phyloP scores from a whole-genome alignment of 1,140 invertebrate species.

The Macrobrachium nipponense region DNA sequence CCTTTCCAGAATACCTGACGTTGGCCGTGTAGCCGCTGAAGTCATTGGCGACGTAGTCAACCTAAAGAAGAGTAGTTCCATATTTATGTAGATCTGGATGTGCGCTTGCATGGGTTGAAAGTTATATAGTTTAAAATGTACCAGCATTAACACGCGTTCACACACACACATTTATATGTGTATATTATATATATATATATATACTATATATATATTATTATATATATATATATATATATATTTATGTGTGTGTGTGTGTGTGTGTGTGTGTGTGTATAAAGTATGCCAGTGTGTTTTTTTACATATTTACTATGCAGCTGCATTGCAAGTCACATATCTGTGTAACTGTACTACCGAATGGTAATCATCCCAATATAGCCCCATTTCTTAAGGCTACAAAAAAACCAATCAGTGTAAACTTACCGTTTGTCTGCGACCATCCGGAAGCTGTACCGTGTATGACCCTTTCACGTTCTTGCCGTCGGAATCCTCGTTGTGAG shows the following conservation, averaged over 20 bases:
- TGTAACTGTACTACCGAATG: no score
- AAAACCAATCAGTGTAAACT: background rate
- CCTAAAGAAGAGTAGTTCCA: slow-evolving; percentile 23
- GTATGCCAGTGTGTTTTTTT: no score
- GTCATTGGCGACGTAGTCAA: slow-evolving; percentile 65
- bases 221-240: no score
- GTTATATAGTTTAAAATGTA: background rate
- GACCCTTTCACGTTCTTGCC: slow-evolving; percentile 63
- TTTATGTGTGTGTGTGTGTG: no score
- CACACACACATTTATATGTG: no score
- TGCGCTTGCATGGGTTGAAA: background rate
- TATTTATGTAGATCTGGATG: background rate
- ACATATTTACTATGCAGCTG: no score
- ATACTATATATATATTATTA: no score
- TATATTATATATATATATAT: no score
- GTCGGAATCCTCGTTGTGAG: slow-evolving; percentile 63
- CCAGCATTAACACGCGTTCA: background rate
- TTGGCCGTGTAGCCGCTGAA: slow-evolving; percentile 63
- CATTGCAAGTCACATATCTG: no score
- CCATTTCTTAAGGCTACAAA: background rate
- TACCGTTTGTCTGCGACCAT: slow-evolving; percentile 65
- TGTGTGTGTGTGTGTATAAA: no score
- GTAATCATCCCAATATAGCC: no score
- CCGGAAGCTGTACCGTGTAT: slow-evolving; percentile 65
- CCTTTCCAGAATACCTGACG: slow-evolving; percentile 55